phyloP scores from a whole-genome alignment of 2,888 invertebrate species.

The Clusia tigrina region DNA sequence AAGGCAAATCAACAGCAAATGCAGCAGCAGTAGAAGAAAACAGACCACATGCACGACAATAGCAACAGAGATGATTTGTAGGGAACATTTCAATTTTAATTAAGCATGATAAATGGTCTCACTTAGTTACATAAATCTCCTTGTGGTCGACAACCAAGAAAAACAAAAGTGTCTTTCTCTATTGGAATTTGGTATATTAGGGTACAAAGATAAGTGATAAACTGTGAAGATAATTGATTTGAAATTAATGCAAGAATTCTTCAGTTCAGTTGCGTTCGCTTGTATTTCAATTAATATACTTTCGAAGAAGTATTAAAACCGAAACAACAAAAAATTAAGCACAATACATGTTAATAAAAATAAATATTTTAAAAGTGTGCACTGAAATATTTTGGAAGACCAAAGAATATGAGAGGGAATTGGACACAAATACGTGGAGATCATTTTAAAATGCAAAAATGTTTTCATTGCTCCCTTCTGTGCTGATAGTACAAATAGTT shows the following conservation, averaged over 20 bases:
- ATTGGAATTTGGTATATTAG: background rate
- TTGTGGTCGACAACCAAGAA: background rate
- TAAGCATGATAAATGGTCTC: conserved; percentile 62
- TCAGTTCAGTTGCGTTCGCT: conserved; percentile 42
- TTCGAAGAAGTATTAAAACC: background rate
- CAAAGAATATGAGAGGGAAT: too few relatives aligned
- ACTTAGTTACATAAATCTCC: conserved; percentile 58
- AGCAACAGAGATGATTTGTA: conserved; percentile 17
- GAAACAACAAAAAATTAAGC: background rate
- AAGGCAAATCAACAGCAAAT: conserved; percentile 22
- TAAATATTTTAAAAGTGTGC: too few relatives aligned
- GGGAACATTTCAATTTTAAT: conserved; percentile 59
- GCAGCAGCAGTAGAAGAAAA: background rate
- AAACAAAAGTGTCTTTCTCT: conserved; percentile 10
- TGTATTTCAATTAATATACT: conserved; percentile 22
- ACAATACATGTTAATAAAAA: too few relatives aligned
- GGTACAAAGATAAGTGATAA: conserved; percentile 41
- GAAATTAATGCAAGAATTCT: conserved; percentile 63
- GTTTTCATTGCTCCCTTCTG: too few relatives aligned
- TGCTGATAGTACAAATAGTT: too few relatives aligned
- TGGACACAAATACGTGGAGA: too few relatives aligned
- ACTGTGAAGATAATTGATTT: conserved; percentile 63
- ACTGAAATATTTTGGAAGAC: too few relatives aligned
- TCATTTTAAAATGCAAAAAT: too few relatives aligned
- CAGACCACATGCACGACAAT: conserved; percentile 9